Evolutionary conservation across 1,140 invertebrate species (phyloP), one percentile per base, ranked within the genome.

Genomic region (Apis cerana): DNA sequence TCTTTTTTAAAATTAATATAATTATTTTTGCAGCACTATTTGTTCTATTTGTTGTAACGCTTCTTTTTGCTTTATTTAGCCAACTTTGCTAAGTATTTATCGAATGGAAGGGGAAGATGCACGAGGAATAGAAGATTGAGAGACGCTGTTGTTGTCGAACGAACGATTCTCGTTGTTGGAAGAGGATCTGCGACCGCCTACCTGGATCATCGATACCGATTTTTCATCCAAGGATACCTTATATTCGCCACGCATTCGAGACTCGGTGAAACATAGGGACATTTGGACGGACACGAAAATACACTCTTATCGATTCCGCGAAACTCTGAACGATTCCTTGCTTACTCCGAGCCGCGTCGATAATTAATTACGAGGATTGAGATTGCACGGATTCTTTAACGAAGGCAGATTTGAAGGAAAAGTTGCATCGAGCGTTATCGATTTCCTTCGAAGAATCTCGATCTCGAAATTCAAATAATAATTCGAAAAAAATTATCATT

Each of bases 151-250:
- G 33, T 43, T 27, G 27, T 1, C 65, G 65, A 67, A 23, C 19
- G 33, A 13, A 48, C 65, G 65, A 50, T 10, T 11, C 21, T 8
- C 23, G 70, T 43, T 50, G 59, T 17, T 62, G 52, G 54, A 23
- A 64, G 19, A 64, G 78, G 62, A 85, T 74, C 80, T 62, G 78
- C 83, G 86, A 88, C 87, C 86, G 87, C 87, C 87, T 88, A 85
- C 86, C 76, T 87, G 78, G 86, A 83, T 72, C 71, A 65, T 80
- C 80, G 76, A 21, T 64, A 43, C 10, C 83, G 67, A 84, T 88
- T 88, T 88, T 85, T 88, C 87, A 88, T 27, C 23, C 43, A 1
- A 23, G 3, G 27, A 75, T 65, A 62, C 59, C n/a, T 64, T 59
- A 17, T 59, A 17, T 56, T 59, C 27, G 70, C 69, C 62, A 75